Base-by-base conservation (phyloP, 1,140 invertebrate species). In the Heliconius hewitsoni region DNA sequence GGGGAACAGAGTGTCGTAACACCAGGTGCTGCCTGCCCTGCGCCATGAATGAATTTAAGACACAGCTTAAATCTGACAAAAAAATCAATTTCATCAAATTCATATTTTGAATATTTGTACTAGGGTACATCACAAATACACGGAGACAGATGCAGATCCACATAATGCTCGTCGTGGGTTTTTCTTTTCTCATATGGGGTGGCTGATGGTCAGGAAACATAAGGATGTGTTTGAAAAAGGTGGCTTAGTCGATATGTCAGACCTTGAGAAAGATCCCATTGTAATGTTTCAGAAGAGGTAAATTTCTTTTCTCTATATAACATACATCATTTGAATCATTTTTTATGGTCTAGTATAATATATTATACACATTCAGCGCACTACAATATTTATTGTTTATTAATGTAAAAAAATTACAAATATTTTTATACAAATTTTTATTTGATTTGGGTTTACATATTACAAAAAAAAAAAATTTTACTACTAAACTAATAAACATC, bases 181-280 rank as follows among this genome's bases (percentile, higher is more conserved):
- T 91, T 98, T 99, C 95, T 99, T 99, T 91, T 96, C 98, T 0
- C 98, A 99, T 88, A 97, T 99, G 83, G 98, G 98, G 3, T 99
- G 98, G 98, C 93, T 99, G 70, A 95, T 99, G 93, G 93, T 98
- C 1, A 95, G 96, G 71, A 98, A 98, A 89, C 98, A 98, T 87
- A 97, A 97, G 16, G 97, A 98, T 78, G 97, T 99, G 1, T 96
- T 96, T 60, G 95, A 93, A 1, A 98, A 98, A 90, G 98, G 98
- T 8, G 96, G 96, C 78, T 93, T 93, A 1, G 95, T 99, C 1
- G 98, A 99, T 87, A 96, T 98, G 94, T 97, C 96, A 0, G 98
- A 99, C 89, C 90, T 99, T 1, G 96, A 98, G 72, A 95, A 95
- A 16, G 98, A 99, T 92, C 95, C 96, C 11, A 96, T 98, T 34